Evolutionary conservation across 1,140 invertebrate species (phyloP), one percentile per base, ranked within the genome.

Genomic region (Periplaneta americana): DNA sequence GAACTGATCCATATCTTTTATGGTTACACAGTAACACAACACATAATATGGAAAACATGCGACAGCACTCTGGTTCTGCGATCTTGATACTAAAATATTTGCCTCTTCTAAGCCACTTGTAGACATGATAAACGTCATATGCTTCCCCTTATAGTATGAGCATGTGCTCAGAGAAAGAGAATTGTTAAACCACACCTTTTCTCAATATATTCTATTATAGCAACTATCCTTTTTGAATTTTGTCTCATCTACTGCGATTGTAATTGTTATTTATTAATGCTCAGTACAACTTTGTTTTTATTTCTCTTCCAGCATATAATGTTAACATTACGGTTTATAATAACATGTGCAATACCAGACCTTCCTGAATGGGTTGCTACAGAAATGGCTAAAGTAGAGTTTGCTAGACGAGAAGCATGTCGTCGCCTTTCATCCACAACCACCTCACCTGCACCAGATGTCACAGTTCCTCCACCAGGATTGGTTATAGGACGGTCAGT

Each of bases 321-420:
- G 89, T 87, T 99, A 79, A 92, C 92, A 18, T 89, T 95, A 86
- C 94, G 97, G 85, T 91, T 98, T 82, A 90, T 93, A 4, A 92
- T 98, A 32, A 95, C 95, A 34, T 93, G 95, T 87, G 93, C 95
- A 0, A 96, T 99, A 83, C 97, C 98, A 0, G 96, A 98, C 88
- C 92, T 98, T 84, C 98, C 98, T 4, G 92, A 92, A 39, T 97
- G 96, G 95, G 92, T 99, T 74, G 95, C 95, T 9, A 95, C 95
- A 1, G 95, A 96, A 88, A 95, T 96, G 92, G 95, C 95, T 0
- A 95, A 96, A 82, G 94, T 95, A 4, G 95, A 96, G 88, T 96
- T 95, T 88, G 91, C 95, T 80, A 87, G 95, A 66, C 89, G 94
- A 76, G 93, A 95, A 86, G 93, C 93, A 36, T 90, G 93, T 48